Base-by-base conservation (phyloP, 1,140 invertebrate species). In the Drosophila busckii region DNA sequence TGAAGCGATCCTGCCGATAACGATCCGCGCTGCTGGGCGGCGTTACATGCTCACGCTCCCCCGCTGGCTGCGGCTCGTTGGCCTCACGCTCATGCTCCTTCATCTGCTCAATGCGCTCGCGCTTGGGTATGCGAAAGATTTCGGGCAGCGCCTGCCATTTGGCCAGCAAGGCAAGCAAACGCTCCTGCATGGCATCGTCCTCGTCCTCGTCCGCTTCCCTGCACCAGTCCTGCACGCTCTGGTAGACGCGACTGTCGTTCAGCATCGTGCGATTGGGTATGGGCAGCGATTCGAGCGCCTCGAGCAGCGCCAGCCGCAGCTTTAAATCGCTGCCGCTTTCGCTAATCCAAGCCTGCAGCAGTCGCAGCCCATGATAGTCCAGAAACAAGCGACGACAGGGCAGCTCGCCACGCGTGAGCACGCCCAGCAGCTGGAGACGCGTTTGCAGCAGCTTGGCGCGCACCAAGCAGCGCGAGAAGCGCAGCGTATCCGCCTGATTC, bases 121-220 rank as follows among this genome's bases (percentile, higher is more conserved):
- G 97, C 87, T 98, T 98, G 5, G 97, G 97, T 76, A 99, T 99
- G 87, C 95, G 92, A 84, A 97, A 98, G 12, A 94, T 92, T 65
- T 91, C 90, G 60, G 90, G 86, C 17, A 88, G 58, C 0, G 65
- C 42, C 13, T 65, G 55, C 86, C 86, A 87, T 4, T 66, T 69
- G 0, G 44, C 38, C 0, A 84, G 28, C 3, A 87, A 10, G 0
- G 28, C 45, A 17, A 35, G 1, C 16, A 61, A 45, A 0, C 50
- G 62, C 6, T 41, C 29, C 16, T 29, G 40, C 9, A 61, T 1
- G 0, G 23, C 12, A 26, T 9, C 4, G 5, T 7, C 5, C 2
- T 25, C 3, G 2, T 20, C 5, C 22, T 37, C 10, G 4, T 10
- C 4, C 12, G 26, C 41, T 22, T 55, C 32, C 12, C 2, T 88